These are phyloP conservation scores for Rhinichthys osculus DNA, from an alignment of 2,797 vertebrate species.

Conservation along the genomic window DNA sequence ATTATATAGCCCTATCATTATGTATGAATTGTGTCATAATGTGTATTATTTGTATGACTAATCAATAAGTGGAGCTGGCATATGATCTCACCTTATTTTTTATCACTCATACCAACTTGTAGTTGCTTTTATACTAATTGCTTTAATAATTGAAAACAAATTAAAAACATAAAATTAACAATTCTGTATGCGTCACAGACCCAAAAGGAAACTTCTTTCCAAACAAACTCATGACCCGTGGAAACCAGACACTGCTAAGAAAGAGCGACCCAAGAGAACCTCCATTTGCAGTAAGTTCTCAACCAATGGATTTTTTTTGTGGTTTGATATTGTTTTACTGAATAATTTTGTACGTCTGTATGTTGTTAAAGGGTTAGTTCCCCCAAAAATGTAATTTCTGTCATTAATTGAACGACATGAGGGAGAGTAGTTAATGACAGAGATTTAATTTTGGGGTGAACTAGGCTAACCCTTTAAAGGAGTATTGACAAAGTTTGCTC, in stretches of 20 bases:
- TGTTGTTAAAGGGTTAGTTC: background rate
- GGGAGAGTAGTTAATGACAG: too few relatives aligned
- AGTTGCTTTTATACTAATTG: background rate
- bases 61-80: background rate
- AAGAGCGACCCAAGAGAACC: slow-evolving; percentile 42
- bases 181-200: slow-evolving; percentile 61
- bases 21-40: background rate
- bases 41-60: background rate
- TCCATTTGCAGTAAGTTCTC: slow-evolving; percentile 58
- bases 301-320: background rate
- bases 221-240: slow-evolving; percentile 57
- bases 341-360: background rate
- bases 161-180: background rate
- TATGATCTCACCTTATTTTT: background rate
- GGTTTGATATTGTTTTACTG: background rate
- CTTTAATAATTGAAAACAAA: background rate
- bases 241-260: slow-evolving; percentile 68
- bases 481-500: too few relatives aligned
- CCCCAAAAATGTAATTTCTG: background rate
- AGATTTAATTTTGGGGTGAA: too few relatives aligned
- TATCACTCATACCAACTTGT: background rate
- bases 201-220: slow-evolving; percentile 71
- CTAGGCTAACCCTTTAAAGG: too few relatives aligned
- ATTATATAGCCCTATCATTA: background rate
- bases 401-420: too few relatives aligned